Evolutionary conservation across 2,888 invertebrate genomes (phyloP), one percentile per base, ranked within the genome.

Genomic region (Cantharis lateralis): DNA sequence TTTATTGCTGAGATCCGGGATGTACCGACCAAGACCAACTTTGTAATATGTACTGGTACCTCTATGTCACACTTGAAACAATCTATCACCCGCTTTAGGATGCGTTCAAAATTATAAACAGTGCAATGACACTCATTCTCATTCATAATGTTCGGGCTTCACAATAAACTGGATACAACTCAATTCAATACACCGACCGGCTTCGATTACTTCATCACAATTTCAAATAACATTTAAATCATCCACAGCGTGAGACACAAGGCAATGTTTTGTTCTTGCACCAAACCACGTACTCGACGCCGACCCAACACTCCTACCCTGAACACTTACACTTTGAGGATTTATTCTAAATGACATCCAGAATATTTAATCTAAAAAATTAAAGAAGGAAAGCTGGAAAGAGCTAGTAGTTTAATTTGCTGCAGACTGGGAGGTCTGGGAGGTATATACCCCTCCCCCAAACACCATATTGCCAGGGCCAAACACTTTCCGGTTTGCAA

Each of bases 1-100:
- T 78, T 78, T 78, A 78, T 78, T 76, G 70, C 71, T 72, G 76
- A 74, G 76, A 78, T 78, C 78, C 78, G 78, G 78, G 78, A 78
- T 78, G 78, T 78, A 76, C 76, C 64, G 64, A 71, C 72, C 72
- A 78, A 74, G 75, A 75, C 61, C 78, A 75, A 75, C 78, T 72
- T 69, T 69, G 75, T 75, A 75, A 77, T 78, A 24, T 24, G 24
- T 24, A 78, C 78, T 78, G 78, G 78, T 78, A 78, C 78, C 78
- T 78, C 78, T 70, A 78, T 78, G 68, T 62, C 74, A 68, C 77
- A 77, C 77, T 77, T 74, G 74, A 77, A 77, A 77, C 77, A 68
- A 77, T 77, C 77, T 70, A 77, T 77, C 75, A 74, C 64, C 71
- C 68, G 71, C 71, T 68, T 71, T 71, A 70, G 68, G 68, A 74